Percentiles rank a stretch among this genome's conserved stretches.
These are phyloP conservation scores for Hypomecis atomaria DNA, from an alignment of 2,888 invertebrate species.

Conservation along the genomic window DNA sequence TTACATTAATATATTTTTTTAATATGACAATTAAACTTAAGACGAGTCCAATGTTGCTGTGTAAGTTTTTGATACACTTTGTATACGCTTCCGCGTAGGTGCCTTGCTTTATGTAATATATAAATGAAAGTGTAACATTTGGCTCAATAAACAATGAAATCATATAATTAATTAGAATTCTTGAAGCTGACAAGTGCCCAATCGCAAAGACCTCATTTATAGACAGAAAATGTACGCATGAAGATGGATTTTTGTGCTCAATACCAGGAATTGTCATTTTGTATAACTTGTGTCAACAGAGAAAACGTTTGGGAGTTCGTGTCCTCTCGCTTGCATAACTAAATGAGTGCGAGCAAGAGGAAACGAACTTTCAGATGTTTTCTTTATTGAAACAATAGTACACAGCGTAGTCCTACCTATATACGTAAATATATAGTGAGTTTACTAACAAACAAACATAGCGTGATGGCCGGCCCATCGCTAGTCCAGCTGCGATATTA, in stretches of 20 bases:
- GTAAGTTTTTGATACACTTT: conserved; percentile 16
- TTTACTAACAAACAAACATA: conserved; percentile 27
- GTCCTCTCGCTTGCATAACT: too few species aligned
- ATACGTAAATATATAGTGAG: conserved; percentile 43
- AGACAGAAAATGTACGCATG: conserved; percentile 50
- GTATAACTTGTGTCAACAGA: conserved; percentile 11
- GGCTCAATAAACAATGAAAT: not conserved
- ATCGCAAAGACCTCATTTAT: conserved; percentile 37
- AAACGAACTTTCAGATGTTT: too few species aligned
- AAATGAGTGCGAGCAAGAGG: too few species aligned
- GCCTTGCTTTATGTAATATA: conserved; percentile 26
- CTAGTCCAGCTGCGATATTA: conserved; percentile 19
- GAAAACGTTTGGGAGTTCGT: too few species aligned
- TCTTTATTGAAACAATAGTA: not conserved
- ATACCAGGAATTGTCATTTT: conserved; percentile 56
- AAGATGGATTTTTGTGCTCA: conserved; percentile 50
- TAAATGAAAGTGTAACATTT: not conserved
- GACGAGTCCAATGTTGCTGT: conserved; percentile 1
- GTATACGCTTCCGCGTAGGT: conserved; percentile 16
- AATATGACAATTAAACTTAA: not conserved
- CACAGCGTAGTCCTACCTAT: conserved; percentile 30
- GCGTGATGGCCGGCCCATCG: conserved; percentile 55
- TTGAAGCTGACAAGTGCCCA: conserved; percentile 31
- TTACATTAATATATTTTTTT: not conserved
- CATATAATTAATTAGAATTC: not conserved